Evolutionary conservation across 2,797 vertebrate species (phyloP).

Genomic region (Botia almorhae): DNA sequence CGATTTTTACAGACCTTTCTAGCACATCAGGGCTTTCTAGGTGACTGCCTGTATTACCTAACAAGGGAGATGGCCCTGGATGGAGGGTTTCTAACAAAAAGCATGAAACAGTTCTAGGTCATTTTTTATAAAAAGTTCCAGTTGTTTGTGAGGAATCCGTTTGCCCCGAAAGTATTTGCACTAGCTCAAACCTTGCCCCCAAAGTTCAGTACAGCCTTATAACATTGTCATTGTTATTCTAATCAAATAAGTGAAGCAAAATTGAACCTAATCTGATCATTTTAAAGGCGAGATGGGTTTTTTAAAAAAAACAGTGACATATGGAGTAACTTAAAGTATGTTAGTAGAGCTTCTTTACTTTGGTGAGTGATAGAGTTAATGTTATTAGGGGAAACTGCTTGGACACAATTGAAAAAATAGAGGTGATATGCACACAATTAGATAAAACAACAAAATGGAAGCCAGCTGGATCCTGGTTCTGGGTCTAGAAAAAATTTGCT

Average conservation of each 20-base stretch:
- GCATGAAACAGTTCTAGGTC: slow-evolving; percentile 66
- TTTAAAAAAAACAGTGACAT: slow-evolving; percentile 57
- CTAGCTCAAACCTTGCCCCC: slow-evolving; percentile 24
- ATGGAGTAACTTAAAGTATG: slow-evolving; percentile 57
- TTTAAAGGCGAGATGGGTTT: slow-evolving; percentile 65
- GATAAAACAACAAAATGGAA: slow-evolving; percentile 17
- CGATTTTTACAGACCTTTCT: neutral
- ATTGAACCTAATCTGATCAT: slow-evolving; percentile 64
- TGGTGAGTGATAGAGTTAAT: slow-evolving; percentile 14
- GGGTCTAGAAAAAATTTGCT: slow-evolving; percentile 18
- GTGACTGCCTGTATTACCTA: neutral
- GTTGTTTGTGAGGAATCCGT: slow-evolving; percentile 68
- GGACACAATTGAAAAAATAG: slow-evolving; percentile 7
- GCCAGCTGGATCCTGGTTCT: slow-evolving; percentile 44
- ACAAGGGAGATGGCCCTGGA: slow-evolving; percentile 28
- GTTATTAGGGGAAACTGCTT: neutral
- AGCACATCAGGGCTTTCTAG: too few species aligned
- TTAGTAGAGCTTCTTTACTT: slow-evolving; percentile 35
- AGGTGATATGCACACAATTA: neutral
- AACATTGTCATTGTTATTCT: slow-evolving; percentile 62
- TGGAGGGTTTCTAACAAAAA: slow-evolving; percentile 63
- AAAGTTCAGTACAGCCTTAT: slow-evolving; percentile 51
- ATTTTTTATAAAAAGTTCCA: slow-evolving; percentile 66
- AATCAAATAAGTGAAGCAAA: slow-evolving; percentile 66
- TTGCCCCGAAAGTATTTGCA: slow-evolving; percentile 47